Conservation (phyloP, 2,113 vertebrate genomes). For the Sylvia atricapilla region DNA sequence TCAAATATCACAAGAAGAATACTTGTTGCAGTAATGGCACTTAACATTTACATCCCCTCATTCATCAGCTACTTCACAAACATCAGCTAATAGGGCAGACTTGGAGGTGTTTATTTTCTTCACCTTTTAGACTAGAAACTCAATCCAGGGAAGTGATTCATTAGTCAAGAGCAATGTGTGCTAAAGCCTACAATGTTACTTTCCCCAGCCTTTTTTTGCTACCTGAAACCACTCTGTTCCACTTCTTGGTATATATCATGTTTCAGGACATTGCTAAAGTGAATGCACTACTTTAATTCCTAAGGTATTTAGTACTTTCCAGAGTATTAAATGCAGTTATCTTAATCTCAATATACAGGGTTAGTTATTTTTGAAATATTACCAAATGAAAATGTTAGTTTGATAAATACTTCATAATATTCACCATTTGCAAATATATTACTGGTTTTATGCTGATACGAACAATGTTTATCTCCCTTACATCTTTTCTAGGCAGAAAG, state of each 20-base stretch:
- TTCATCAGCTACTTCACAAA: neutral
- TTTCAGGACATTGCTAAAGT: neutral
- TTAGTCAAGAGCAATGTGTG: neutral
- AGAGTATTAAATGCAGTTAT: neutral
- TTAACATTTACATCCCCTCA: neutral
- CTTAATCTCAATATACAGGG: neutral
- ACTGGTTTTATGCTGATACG: neutral
- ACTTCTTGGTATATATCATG: neutral
- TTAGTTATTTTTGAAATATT: neutral
- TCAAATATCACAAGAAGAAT: neutral
- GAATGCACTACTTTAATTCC: neutral
- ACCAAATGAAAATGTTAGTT: neutral
- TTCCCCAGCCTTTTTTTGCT: neutral
- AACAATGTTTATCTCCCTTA: neutral
- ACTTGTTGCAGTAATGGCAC: neutral
- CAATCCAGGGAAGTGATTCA: slow-evolving; percentile 3
- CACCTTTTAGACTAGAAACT: neutral
- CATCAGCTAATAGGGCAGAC: neutral
- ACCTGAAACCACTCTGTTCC: neutral
- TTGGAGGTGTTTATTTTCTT: slow-evolving; percentile 4
- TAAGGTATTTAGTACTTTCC: neutral
- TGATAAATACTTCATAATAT: neutral
- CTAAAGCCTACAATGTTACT: neutral
- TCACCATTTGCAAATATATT: neutral
- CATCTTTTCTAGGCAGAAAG: neutral